Evolutionary conservation across 2,888 invertebrate species (phyloP).

Genomic region (Perdita meconis): DNA sequence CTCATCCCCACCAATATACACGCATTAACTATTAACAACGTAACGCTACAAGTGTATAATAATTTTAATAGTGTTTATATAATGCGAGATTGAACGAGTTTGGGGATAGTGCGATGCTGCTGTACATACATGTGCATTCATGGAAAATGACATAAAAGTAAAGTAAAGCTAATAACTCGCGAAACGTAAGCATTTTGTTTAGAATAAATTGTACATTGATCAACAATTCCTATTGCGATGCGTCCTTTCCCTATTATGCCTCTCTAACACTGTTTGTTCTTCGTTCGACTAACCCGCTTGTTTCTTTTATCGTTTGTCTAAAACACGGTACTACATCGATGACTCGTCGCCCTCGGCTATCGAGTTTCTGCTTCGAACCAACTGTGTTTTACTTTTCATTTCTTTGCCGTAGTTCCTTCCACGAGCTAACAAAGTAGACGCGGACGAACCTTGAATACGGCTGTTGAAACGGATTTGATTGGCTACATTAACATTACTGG

Average conservation of each 20-base stretch:
- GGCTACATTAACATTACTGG: too few species aligned
- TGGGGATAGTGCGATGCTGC: slow-evolving; percentile 73
- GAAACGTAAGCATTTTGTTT: slow-evolving; percentile 83
- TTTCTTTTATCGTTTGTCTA: slow-evolving; percentile 75
- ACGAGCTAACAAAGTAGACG: slow-evolving; percentile 1
- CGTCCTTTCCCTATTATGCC: slow-evolving; percentile 69
- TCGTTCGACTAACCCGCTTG: slow-evolving; percentile 76
- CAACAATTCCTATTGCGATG: slow-evolving; percentile 78
- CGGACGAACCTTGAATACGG: neutral
- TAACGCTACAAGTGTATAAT: slow-evolving; percentile 81
- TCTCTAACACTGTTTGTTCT: slow-evolving; percentile 49
- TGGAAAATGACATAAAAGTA: slow-evolving; percentile 66
- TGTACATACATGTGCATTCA: slow-evolving; percentile 81
- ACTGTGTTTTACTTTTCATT: too few species aligned
- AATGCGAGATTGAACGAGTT: slow-evolving; percentile 73
- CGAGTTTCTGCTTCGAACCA: too few species aligned
- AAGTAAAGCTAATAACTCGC: slow-evolving; percentile 75
- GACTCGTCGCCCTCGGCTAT: neutral
- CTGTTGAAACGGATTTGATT: neutral
- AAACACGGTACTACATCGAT: slow-evolving; percentile 75
- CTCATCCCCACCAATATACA: slow-evolving; percentile 42
- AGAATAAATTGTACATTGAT: slow-evolving; percentile 84
- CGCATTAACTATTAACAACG: slow-evolving; percentile 70
- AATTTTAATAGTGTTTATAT: slow-evolving; percentile 84
- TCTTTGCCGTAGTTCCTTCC: too few species aligned